Conservation (phyloP, 2,888 invertebrate genomes). For the Ormyrus rosae region DNA sequence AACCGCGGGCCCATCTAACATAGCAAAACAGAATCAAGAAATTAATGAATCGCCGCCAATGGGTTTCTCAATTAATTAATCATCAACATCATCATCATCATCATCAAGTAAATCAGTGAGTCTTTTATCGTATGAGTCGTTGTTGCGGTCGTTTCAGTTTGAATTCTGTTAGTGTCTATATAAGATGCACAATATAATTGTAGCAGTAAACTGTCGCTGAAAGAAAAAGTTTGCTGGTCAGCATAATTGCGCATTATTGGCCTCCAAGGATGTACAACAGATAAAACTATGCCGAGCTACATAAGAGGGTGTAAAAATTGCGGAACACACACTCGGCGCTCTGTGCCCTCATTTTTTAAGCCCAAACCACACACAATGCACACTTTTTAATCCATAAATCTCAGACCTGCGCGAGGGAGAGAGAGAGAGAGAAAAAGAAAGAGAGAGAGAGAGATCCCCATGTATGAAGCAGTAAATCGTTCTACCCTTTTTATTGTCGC, state of each 20-base stretch:
- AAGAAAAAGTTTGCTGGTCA: too few species aligned
- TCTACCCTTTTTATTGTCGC: neutral
- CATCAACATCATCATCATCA: neutral
- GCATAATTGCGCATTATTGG: neutral
- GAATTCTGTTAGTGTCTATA: too few species aligned
- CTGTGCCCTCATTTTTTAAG: neutral
- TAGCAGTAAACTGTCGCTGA: too few species aligned
- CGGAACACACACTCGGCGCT: too few species aligned
- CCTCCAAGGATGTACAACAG: neutral
- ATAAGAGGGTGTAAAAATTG: neutral
- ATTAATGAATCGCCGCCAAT: constrained; percentile 69
- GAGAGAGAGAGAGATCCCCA: neutral
- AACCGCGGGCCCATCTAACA: constrained; percentile 93
- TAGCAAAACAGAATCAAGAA: constrained; percentile 75
- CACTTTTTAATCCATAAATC: constrained; percentile 38
- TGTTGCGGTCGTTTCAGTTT: neutral
- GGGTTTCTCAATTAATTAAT: constrained; percentile 41
- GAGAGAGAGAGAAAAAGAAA: too few species aligned
- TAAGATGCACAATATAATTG: too few species aligned
- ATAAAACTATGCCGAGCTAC: neutral
- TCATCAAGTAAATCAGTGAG: constrained; percentile 48
- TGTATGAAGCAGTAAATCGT: constrained; percentile 26
- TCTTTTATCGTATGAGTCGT: constrained; percentile 16
- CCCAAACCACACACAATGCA: constrained; percentile 3
- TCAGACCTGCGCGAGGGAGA: constrained; percentile 11